These are phyloP conservation scores for Drusus annulatus DNA, from an alignment of 1,140 invertebrate genomes.

Conservation along the genomic window DNA sequence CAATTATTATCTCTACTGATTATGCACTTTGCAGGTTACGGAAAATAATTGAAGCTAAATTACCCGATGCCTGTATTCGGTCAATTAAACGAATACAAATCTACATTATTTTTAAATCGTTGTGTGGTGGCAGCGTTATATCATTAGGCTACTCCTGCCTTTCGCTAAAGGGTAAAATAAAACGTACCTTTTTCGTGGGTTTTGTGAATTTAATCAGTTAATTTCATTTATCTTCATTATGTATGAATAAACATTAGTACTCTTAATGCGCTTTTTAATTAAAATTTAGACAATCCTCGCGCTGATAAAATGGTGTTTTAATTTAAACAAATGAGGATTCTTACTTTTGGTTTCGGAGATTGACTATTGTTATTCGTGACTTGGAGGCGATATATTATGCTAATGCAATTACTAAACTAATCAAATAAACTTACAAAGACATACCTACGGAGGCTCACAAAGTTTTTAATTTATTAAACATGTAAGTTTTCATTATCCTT, in stretches of 20 bases:
- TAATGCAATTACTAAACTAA: too few species aligned
- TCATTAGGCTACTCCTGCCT: background rate
- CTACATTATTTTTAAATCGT: background rate
- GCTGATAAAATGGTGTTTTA: background rate
- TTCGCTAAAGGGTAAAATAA: background rate
- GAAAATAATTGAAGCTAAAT: constrained; percentile 54
- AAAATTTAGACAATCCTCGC: background rate
- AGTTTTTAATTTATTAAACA: too few species aligned
- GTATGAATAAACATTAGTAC: background rate
- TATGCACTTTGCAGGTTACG: constrained; percentile 46
- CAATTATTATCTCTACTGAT: constrained; percentile 40
- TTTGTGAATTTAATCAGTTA: background rate
- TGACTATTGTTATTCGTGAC: background rate
- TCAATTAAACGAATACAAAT: constrained; percentile 51
- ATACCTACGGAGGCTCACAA: too few species aligned
- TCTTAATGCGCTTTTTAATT: constrained; percentile 8
- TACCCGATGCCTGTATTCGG: constrained; percentile 37
- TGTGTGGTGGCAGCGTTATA: background rate
- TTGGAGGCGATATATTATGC: too few species aligned
- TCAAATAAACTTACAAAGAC: too few species aligned
- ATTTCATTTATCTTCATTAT: constrained; percentile 5
- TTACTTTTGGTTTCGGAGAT: background rate
- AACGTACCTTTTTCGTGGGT: background rate
- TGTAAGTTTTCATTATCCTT: too few species aligned
- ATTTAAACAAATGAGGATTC: constrained; percentile 2